Conservation (phyloP, 2,113 vertebrate genomes). For the Tyrannus savana region DNA sequence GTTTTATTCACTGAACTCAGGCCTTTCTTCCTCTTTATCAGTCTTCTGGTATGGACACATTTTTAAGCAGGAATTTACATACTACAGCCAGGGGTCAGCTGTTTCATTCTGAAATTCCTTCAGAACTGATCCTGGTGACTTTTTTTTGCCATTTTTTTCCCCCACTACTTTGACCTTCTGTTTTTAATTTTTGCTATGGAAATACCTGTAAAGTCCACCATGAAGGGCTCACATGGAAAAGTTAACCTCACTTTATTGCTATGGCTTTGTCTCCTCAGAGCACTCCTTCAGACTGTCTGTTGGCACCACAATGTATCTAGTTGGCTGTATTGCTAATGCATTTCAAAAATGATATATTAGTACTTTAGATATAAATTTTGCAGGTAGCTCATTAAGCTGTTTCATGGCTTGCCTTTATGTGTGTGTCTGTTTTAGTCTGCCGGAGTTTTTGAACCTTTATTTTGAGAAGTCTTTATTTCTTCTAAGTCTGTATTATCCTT, state of each 20-base stretch:
- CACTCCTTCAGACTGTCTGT: not conserved
- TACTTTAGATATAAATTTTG: not conserved
- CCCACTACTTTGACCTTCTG: not conserved
- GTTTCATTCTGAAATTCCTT: not conserved
- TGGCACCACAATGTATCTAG: not conserved
- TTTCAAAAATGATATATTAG: not conserved
- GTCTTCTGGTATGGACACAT: not conserved
- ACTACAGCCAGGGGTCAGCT: not conserved
- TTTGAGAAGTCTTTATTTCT: not conserved
- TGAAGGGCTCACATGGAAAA: not conserved
- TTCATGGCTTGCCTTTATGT: not conserved
- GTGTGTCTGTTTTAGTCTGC: not conserved
- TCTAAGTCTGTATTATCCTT: not conserved
- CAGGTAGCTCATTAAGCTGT: not conserved
- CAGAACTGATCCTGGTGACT: not conserved
- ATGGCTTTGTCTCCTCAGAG: not conserved
- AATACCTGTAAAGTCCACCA: not conserved
- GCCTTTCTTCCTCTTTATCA: not conserved
- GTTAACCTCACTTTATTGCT: not conserved
- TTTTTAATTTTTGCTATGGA: not conserved
- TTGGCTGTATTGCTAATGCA: not conserved
- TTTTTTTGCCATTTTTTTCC: not conserved
- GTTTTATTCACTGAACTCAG: not conserved
- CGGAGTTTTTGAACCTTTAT: not conserved
- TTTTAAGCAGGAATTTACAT: not conserved